These are phyloP conservation scores for Caenorhabditis brenneri DNA, from an alignment of 1,140 invertebrate species.

Conservation along the genomic window DNA sequence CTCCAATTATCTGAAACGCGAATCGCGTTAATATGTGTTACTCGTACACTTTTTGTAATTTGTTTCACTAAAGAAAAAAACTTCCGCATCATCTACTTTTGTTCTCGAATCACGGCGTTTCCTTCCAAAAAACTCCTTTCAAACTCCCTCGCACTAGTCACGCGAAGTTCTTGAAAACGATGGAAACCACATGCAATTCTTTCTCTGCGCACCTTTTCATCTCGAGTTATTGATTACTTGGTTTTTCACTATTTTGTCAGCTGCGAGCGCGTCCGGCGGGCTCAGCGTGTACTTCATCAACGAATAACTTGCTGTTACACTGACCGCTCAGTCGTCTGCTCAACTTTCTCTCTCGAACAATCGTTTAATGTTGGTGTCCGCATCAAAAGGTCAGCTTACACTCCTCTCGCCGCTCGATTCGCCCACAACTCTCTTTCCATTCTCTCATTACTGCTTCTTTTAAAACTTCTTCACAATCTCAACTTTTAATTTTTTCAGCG, in stretches of 20 bases:
- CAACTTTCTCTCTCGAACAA: neutral
- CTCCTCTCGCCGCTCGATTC: neutral
- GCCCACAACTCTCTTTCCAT: neutral
- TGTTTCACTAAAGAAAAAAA: neutral
- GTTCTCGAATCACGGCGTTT: neutral
- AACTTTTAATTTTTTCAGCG: neutral
- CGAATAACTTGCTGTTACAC: slow-evolving; percentile 40
- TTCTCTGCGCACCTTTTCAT: slow-evolving; percentile 27
- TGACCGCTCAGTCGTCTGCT: slow-evolving; percentile 16
- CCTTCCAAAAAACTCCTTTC: neutral
- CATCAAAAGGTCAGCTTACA: slow-evolving; percentile 35
- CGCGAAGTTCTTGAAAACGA: slow-evolving; percentile 24
- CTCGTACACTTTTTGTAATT: too few species aligned
- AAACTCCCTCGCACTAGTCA: neutral
- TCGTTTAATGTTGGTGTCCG: slow-evolving; percentile 29
- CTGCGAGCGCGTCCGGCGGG: neutral
- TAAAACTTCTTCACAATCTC: neutral
- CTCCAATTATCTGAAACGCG: too few species aligned
- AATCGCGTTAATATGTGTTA: too few species aligned
- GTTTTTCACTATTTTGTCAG: slow-evolving; percentile 32
- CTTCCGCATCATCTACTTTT: neutral
- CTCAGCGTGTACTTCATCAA: slow-evolving; percentile 22
- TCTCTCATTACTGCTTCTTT: neutral
- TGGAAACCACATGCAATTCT: neutral
- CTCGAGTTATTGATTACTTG: neutral